Evolutionary conservation across 2,888 invertebrate genomes (phyloP).

Genomic region (Catocala sponsa): DNA sequence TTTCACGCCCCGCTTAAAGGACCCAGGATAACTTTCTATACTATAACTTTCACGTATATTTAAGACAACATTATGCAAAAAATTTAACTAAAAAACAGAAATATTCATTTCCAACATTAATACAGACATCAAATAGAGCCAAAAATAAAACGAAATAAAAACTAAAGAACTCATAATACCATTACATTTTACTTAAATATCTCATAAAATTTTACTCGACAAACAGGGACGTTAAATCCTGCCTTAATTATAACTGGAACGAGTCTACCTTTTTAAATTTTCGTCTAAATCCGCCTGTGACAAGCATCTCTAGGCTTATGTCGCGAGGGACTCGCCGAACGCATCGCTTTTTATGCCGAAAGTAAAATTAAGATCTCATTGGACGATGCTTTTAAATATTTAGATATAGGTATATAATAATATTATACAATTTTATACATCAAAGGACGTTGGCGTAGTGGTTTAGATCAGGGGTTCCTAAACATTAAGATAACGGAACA

Average conservation of each 20-base stretch:
- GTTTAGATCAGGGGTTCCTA: too few relatives aligned
- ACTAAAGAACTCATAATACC: conserved; percentile 6
- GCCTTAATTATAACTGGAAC: conserved; percentile 27
- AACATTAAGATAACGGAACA: too few relatives aligned
- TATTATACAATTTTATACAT: too few relatives aligned
- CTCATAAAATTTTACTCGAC: conserved; percentile 13
- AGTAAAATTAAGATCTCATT: background rate
- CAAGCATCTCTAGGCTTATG: conserved; percentile 11
- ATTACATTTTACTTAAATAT: conserved; percentile 15
- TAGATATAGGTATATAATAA: background rate
- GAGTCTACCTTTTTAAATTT: conserved; percentile 26
- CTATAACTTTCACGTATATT: too few relatives aligned
- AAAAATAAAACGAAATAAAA: conserved; percentile 2
- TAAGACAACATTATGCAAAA: background rate
- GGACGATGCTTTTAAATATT: background rate
- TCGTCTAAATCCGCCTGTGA: conserved; percentile 21
- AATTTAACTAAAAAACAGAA: background rate
- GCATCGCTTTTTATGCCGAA: conserved; percentile 14
- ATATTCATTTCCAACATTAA: background rate
- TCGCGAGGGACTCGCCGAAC: background rate
- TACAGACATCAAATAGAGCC: background rate
- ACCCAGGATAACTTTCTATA: too few relatives aligned
- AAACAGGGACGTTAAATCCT: conserved; percentile 12
- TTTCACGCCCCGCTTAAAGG: too few relatives aligned
- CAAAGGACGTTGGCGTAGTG: too few relatives aligned